Percentiles rank a stretch among this genome's conserved stretches.
These are phyloP conservation scores for Centropus bengalensis DNA, from an alignment of 2,113 vertebrate genomes.

Conservation along the genomic window DNA sequence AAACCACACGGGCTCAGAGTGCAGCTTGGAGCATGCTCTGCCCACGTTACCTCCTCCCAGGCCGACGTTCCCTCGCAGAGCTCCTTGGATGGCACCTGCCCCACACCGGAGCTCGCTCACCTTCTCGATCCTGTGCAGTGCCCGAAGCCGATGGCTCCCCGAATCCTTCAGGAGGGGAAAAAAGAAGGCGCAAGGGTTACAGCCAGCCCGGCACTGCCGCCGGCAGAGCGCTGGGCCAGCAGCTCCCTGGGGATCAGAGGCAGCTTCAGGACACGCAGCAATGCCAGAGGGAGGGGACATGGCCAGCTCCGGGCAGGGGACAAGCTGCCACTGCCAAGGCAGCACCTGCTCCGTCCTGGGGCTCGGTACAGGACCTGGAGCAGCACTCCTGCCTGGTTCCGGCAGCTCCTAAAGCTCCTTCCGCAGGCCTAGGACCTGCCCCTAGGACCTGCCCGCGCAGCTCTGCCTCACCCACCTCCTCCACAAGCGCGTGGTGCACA, in stretches of 20 bases:
- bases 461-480: slow-evolving; percentile 77
- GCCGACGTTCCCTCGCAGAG: neutral
- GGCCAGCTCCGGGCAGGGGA: rapidly evolving
- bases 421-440: neutral
- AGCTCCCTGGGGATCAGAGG: neutral
- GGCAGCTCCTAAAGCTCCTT: neutral
- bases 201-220: neutral
- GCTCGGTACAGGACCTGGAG: neutral
- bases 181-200: neutral
- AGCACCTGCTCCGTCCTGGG: neutral
- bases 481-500: slow-evolving; percentile 79
- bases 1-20: neutral
- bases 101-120: slow-evolving; percentile 15
- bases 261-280: neutral
- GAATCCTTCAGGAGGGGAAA: slow-evolving; percentile 73
- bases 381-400: rapidly evolving
- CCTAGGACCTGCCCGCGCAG: neutral
- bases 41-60: neutral
- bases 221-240: rapidly evolving
- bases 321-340: rapidly evolving
- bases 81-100: neutral
- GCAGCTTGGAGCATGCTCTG: neutral
- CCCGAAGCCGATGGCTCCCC: slow-evolving; percentile 81
- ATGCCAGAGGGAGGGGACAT: neutral
- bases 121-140: slow-evolving; percentile 88